Percentiles rank a stretch among this genome's conserved stretches.
These are phyloP conservation scores for Calidris pygmaea DNA, from an alignment of 2,113 vertebrate genomes.

Conservation along the genomic window DNA sequence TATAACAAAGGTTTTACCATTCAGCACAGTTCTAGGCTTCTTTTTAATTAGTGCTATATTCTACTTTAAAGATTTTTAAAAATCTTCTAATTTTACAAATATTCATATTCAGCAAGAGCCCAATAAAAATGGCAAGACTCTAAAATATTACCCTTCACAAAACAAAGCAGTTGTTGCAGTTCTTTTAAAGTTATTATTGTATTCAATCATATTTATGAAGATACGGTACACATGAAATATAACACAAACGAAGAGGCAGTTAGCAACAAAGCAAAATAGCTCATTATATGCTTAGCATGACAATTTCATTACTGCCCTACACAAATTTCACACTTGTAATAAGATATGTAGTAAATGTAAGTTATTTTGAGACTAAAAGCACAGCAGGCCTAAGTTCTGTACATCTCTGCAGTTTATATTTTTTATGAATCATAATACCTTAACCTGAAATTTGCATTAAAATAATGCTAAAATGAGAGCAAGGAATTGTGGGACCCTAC, in stretches of 20 bases:
- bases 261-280: conserved; percentile 64
- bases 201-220: conserved; percentile 73
- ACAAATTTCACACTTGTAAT: conserved; percentile 68
- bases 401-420: not conserved
- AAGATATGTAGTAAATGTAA: conserved; percentile 63
- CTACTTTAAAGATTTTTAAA: not conserved
- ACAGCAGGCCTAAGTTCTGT: conserved; percentile 24
- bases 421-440: conserved; percentile 53
- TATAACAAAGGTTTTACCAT: not conserved
- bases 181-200: conserved; percentile 65
- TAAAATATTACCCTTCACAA: conserved; percentile 11
- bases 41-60: not conserved
- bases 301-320: conserved; percentile 68
- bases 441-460: conserved; percentile 6
- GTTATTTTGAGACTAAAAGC: conserved; percentile 64
- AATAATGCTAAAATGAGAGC: not conserved
- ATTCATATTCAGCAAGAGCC: not conserved
- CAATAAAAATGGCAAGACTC: not conserved
- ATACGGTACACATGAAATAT: conserved; percentile 25
- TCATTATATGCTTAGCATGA: conserved; percentile 62
- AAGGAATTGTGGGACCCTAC: not conserved
- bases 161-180: conserved; percentile 41
- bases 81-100: not conserved
- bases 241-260: conserved; percentile 63
- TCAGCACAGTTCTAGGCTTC: not conserved